These are phyloP conservation scores for Phengaris alcon DNA, from an alignment of 2,888 invertebrate genomes.

Conservation along the genomic window DNA sequence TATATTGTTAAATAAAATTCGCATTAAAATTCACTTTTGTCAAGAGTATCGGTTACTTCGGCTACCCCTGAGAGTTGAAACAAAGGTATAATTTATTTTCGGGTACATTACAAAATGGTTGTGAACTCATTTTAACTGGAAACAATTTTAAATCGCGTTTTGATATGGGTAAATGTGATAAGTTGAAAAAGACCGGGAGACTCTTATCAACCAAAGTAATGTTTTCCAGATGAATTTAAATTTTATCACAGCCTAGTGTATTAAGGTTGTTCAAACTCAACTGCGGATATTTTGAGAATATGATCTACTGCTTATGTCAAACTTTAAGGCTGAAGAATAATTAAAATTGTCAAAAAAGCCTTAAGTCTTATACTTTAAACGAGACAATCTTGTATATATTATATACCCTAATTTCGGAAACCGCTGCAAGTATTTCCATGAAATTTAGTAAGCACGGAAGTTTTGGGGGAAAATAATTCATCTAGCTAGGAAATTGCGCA, in stretches of 20 bases:
- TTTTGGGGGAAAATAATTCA: too few species aligned
- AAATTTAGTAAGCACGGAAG: too few species aligned
- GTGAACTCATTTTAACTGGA: constrained; percentile 5
- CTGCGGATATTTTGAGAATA: too few species aligned
- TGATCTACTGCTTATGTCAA: too few species aligned
- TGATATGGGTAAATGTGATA: constrained; percentile 16
- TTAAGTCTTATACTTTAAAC: too few species aligned
- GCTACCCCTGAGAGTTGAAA: not conserved
- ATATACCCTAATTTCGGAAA: too few species aligned
- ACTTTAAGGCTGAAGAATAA: too few species aligned
- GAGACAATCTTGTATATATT: too few species aligned
- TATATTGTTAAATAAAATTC: constrained; percentile 27
- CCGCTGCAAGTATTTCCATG: too few species aligned
- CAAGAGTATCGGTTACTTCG: not conserved
- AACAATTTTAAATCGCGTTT: constrained; percentile 11
- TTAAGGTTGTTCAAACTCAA: too few species aligned
- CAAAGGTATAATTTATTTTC: constrained; percentile 17
- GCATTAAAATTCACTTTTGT: constrained; percentile 5
- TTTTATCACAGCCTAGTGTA: not conserved
- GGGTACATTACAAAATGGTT: not conserved
- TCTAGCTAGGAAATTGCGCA: too few species aligned
- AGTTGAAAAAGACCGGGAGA: constrained; percentile 6
- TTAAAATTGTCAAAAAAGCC: too few species aligned
- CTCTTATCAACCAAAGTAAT: not conserved
- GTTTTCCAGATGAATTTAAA: constrained; percentile 8